A percentile compares a stretch with the other conserved stretches of the same genome.
phyloP scores from a whole-genome alignment of 2,113 vertebrate species.

The Otus sunia region DNA sequence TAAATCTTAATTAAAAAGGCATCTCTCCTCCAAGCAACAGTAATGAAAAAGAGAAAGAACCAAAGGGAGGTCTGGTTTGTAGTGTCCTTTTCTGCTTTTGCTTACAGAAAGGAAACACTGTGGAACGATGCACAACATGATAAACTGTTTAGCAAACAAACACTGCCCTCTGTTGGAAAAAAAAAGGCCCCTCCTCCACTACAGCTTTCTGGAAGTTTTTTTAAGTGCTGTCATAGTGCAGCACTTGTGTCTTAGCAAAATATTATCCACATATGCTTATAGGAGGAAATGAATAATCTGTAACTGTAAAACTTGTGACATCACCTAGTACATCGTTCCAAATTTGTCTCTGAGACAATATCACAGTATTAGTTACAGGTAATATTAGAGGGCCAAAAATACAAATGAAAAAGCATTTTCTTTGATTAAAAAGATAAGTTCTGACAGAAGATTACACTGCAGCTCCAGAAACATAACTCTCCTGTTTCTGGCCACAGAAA shows the following conservation, averaged over 20 bases:
- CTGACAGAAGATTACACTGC: not conserved
- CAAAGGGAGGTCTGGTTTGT: not conserved
- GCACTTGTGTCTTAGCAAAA: not conserved
- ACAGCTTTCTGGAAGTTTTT: not conserved
- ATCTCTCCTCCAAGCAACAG: conserved; percentile 15
- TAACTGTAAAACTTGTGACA: not conserved
- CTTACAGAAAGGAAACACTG: not conserved
- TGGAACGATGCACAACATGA: not conserved
- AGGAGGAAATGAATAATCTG: not conserved
- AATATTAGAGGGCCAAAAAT: not conserved
- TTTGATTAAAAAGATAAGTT: not conserved
- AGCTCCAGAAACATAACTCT: not conserved
- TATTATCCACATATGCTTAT: not conserved
- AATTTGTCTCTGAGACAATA: not conserved
- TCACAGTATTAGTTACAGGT: not conserved
- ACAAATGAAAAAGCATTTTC: not conserved
- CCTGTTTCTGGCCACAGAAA: not conserved
- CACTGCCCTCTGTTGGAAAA: conserved; percentile 76
- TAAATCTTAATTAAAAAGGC: conserved; percentile 6
- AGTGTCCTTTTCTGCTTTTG: conserved; percentile 43
- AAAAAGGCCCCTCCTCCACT: not conserved
- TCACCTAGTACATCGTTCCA: not conserved
- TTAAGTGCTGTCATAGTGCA: not conserved
- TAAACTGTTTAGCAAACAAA: conserved; percentile 58
- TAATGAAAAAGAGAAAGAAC: conserved; percentile 26